These are phyloP conservation scores for Opisthograptis luteolata DNA, from an alignment of 2,888 invertebrate species.

Conservation along the genomic window DNA sequence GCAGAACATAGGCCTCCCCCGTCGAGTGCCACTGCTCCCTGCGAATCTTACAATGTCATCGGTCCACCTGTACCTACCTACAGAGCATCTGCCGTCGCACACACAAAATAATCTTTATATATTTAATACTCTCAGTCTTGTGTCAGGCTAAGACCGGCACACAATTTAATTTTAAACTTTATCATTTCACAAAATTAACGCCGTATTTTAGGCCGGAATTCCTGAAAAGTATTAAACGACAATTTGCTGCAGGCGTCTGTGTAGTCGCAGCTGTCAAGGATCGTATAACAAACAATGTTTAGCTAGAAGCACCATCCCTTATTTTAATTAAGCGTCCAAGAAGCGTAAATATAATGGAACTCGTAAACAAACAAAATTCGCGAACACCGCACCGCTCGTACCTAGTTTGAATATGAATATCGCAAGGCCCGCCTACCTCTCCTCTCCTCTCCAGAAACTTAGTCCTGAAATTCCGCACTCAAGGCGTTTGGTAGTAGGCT, in stretches of 20 bases:
- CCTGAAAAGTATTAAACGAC: conserved; percentile 32
- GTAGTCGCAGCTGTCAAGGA: conserved; percentile 53
- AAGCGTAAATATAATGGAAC: conserved; percentile 52
- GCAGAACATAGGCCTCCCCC: too few species aligned
- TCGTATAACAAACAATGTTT: conserved; percentile 48
- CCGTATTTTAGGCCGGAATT: conserved; percentile 25
- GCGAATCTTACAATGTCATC: too few species aligned
- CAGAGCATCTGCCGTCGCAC: too few species aligned
- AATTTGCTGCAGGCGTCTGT: conserved; percentile 31
- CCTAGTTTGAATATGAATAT: conserved; percentile 47
- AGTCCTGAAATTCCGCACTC: conserved; percentile 14
- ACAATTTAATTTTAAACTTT: conserved; percentile 16
- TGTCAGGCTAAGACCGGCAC: conserved; percentile 4
- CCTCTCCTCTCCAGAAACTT: neutral
- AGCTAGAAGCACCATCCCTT: conserved; percentile 46
- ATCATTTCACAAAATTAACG: conserved; percentile 29
- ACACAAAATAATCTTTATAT: neutral
- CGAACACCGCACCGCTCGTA: conserved; percentile 24
- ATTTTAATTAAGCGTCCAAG: conserved; percentile 59
- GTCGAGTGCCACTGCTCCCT: too few species aligned
- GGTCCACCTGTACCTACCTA: too few species aligned
- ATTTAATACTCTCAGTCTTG: neutral
- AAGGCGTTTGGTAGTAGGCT: conserved; percentile 6
- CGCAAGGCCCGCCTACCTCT: conserved; percentile 17
- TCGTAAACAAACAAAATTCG: conserved; percentile 54